phyloP scores from a whole-genome alignment of 2,888 invertebrate species.

The Entomobrya multifasciata region DNA sequence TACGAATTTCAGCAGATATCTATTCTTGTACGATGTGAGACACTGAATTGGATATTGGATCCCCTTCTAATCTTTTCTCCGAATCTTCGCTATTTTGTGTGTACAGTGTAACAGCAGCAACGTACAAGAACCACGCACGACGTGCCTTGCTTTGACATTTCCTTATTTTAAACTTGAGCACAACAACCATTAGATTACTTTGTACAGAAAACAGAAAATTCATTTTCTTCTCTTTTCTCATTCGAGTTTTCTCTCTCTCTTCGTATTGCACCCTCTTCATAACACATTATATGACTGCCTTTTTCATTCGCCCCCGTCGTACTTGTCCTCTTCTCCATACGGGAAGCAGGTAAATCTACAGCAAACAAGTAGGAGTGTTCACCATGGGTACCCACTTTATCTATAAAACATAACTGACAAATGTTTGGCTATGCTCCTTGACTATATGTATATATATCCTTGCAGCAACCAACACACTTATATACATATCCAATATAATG shows the following conservation, averaged over 20 bases:
- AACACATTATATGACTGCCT: constrained; percentile 2
- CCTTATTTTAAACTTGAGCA: constrained; percentile 32
- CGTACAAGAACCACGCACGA: constrained; percentile 1
- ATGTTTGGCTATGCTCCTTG: background rate
- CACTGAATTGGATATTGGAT: constrained; percentile 23
- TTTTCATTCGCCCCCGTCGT: constrained; percentile 53
- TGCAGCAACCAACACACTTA: background rate
- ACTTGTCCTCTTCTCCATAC: constrained; percentile 11
- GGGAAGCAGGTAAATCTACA: constrained; percentile 54
- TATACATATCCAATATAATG: background rate
- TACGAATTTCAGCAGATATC: background rate
- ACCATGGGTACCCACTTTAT: constrained; percentile 26
- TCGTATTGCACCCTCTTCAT: background rate
- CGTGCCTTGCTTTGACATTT: constrained; percentile 18
- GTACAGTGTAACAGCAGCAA: no score
- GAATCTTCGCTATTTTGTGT: no score
- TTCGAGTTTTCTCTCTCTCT: background rate
- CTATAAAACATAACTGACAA: constrained; percentile 11
- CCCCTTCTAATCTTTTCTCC: background rate
- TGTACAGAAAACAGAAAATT: constrained; percentile 54
- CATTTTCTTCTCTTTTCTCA: constrained; percentile 45
- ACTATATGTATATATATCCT: background rate
- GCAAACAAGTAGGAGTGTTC: background rate
- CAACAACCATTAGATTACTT: constrained; percentile 49
- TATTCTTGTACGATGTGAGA: background rate